Conservation (phyloP, 2,797 vertebrate species). For the Diglossa cyanea region DNA sequence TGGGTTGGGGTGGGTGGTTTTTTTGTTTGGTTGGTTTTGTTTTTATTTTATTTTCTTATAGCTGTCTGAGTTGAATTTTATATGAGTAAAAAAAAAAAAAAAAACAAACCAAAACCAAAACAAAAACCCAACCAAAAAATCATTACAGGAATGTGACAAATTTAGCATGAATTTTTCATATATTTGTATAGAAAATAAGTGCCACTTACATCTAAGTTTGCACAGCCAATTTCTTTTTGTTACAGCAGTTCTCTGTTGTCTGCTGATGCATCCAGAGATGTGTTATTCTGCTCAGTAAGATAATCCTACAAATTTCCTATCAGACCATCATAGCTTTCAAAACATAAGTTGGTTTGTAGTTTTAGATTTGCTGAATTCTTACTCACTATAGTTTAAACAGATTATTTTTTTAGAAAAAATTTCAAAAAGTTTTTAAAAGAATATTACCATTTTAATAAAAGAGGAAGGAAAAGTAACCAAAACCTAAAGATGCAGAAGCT, state of each 20-base stretch:
- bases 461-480: not conserved
- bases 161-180: not conserved
- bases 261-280: not conserved
- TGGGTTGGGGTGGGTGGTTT: not conserved
- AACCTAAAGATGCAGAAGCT: not conserved
- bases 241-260: not conserved
- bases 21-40: fast-evolving
- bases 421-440: not conserved
- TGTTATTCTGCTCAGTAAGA: not conserved
- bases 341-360: not conserved
- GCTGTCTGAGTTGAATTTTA: not conserved
- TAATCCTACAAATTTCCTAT: not conserved
- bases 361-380: not conserved
- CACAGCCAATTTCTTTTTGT: not conserved
- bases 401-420: not conserved
- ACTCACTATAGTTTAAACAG: not conserved
- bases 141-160: not conserved
- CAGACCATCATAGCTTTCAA: not conserved
- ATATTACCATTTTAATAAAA: not conserved
- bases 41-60: not conserved
- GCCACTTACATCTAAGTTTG: not conserved
- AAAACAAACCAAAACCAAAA: not conserved
- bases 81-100: not conserved
- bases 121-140: not conserved
- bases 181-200: not conserved